Base-by-base conservation (phyloP, 2,888 invertebrate genomes). In the Phengaris alcon region DNA sequence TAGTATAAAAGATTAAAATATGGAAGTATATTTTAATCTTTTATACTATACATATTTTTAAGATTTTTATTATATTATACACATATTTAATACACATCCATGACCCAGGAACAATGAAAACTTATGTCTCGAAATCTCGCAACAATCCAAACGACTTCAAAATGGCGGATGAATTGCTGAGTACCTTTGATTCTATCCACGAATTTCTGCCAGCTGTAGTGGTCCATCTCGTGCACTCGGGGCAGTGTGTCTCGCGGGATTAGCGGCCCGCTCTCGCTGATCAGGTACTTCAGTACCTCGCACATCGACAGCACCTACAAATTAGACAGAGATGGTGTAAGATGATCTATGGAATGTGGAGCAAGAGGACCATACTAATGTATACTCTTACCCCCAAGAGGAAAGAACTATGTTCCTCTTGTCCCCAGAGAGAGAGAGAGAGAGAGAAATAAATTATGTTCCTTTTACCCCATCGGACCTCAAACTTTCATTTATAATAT, bases 151-250 rank as follows among this genome's bases (percentile, higher is more conserved):
- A 35, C 35, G 2, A 35, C 35, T 35, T 35, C 35, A 35, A 35
- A 35, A 35, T 35, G 35, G 35, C 35, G 35, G 35, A 35, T 35
- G 35, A 35, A 4, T 35, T 35, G 35, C 4, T 35, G 35, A 35
- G 35, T 12, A 94, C 95, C 94, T 91, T 96, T 96, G 48, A 97
- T 95, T 82, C 95, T 95, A 85, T 99, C 98, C 0, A 98, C 98
- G 86, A 97, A 97, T 83, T 97, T 96, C 88, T 98, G 98, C 99
- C 99, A 99, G 74, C 97, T 97, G 80, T 96, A 95, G 82, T 97
- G 96, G 15, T 96, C 95, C 94, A 98, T 96, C 8, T 95, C 94
- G 59, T 96, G 95, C 79, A 97, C 94, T 48, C 95, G 93, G 12
- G 94, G 90, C 46, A 98, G 87, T 52, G 95, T 95, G 0, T 94